Base-by-base conservation (phyloP, 2,797 vertebrate genomes). In the Microcaecilia unicolor region DNA sequence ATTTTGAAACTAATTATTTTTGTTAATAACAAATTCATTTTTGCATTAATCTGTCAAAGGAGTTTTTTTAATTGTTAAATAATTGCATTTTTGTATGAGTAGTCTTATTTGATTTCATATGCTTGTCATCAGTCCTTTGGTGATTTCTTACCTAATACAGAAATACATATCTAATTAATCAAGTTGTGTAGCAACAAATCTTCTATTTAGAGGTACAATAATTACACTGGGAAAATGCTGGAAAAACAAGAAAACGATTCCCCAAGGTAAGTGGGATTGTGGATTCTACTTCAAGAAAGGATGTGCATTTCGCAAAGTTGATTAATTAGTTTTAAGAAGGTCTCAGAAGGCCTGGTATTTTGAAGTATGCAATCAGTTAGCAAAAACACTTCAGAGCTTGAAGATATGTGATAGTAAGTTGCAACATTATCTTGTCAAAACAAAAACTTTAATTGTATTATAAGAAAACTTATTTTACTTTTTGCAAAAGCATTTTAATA, bases 141-240 rank as follows among this genome's bases (percentile, higher is more conserved):
- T 49, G 67, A 73, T 72, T 73, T 66, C 67, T 70, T 55, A 76
- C 67, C 61, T 74, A 75, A 78, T 78, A 69, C 48, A 66, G 49
- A 67, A 70, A 67, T 58, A 56, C 20, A 1, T 57, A 64, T 58
- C 65, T 65, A 74, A 78, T 78, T 72, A 76, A 76, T 76, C 61
- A 72, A 39, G 41, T 35, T 51, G 52, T 67, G 31, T 53, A 70
- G 58, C 45, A 66, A 67, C 48, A 66, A 64, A 59, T 52, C 31
- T 64, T 46, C 49, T 62, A 48, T 64, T 70, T 70, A 64, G 42
- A 63, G 41, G 44, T 61, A 55, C 53, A 72, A 67, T 66, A 72
- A 74, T 70, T 73, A 64, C 62, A 59, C 48, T 45, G 55, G 44
- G 44, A 72, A 69, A 73, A 66, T 15, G 40, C 51, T 40, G 31